Conservation (phyloP, 2,888 invertebrate genomes). For the Azorinus chamasolen region DNA sequence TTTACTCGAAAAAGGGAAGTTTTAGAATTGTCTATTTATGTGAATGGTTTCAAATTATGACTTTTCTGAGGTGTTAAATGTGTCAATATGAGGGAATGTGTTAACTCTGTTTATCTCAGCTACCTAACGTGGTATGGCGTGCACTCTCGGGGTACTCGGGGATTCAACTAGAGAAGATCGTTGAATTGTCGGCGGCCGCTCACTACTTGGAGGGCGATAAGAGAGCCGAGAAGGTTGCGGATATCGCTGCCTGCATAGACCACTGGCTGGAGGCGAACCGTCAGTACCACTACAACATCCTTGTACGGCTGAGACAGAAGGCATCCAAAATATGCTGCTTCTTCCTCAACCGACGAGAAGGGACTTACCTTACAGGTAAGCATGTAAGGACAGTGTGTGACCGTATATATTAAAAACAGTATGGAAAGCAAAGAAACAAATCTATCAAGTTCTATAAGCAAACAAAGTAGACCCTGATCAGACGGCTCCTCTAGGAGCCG, state of each 20-base stretch:
- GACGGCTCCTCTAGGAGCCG: no score
- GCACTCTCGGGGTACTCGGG: conserved; percentile 82
- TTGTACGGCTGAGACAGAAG: conserved; percentile 76
- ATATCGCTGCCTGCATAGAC: conserved; percentile 77
- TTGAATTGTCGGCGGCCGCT: conserved; percentile 72
- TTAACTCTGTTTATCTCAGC: conserved; percentile 7
- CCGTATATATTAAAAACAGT: no score
- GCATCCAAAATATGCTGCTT: conserved; percentile 69
- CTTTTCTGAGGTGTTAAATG: no score
- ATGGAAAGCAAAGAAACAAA: no score
- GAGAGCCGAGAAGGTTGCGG: conserved; percentile 72
- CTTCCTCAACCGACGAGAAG: conserved; percentile 78
- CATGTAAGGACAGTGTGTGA: no score
- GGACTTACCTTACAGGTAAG: conserved; percentile 75
- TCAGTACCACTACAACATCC: conserved; percentile 77
- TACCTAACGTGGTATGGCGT: conserved; percentile 87
- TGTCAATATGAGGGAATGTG: no score
- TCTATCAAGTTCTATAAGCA: no score
- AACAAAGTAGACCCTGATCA: no score
- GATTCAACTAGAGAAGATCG: conserved; percentile 79
- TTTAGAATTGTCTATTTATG: no score
- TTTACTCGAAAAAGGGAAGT: no score
- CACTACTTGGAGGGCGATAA: conserved; percentile 73
- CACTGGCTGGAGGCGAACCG: conserved; percentile 79
- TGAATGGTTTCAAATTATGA: no score